A percentile compares a stretch with the other conserved stretches of the same genome.
Evolutionary conservation across 2,888 invertebrate species (phyloP).

Genomic region (Gymnocheta viridis): DNA sequence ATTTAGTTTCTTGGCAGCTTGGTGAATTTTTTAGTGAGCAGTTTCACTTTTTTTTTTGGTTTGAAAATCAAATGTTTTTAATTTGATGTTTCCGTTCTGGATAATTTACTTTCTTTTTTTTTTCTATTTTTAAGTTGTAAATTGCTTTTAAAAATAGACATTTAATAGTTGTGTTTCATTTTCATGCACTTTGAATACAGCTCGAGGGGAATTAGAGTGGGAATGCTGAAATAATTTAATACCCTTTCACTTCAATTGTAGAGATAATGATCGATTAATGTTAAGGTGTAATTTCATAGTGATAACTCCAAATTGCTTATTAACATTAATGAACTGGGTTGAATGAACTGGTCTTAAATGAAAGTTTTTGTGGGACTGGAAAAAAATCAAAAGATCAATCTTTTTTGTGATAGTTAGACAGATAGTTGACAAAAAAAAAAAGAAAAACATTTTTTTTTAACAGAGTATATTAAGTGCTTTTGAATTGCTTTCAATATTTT

Average conservation of each 20-base stretch:
- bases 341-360: conserved; percentile 15
- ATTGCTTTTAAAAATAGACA: conserved; percentile 9
- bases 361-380: background rate
- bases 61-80: conserved; percentile 3
- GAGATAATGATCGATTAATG: conserved; percentile 18
- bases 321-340: background rate
- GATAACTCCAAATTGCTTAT: background rate
- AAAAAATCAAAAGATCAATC: background rate
- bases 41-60: conserved; percentile 58
- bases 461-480: background rate
- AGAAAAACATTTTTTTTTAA: background rate
- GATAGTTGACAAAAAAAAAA: background rate
- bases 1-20: conserved; percentile 13
- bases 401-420: too few species aligned
- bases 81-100: conserved; percentile 22
- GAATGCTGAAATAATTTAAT: conserved; percentile 9
- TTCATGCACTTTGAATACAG: background rate
- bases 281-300: background rate
- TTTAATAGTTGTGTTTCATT: conserved; percentile 3
- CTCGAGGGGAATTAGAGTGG: background rate
- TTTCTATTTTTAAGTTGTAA: background rate
- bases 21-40: background rate
- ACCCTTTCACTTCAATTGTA: conserved; percentile 40
- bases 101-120: conserved; percentile 48
- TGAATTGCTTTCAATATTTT: background rate